phyloP scores from a whole-genome alignment of 2,113 vertebrate genomes.

The Cinclus mexicanus region DNA sequence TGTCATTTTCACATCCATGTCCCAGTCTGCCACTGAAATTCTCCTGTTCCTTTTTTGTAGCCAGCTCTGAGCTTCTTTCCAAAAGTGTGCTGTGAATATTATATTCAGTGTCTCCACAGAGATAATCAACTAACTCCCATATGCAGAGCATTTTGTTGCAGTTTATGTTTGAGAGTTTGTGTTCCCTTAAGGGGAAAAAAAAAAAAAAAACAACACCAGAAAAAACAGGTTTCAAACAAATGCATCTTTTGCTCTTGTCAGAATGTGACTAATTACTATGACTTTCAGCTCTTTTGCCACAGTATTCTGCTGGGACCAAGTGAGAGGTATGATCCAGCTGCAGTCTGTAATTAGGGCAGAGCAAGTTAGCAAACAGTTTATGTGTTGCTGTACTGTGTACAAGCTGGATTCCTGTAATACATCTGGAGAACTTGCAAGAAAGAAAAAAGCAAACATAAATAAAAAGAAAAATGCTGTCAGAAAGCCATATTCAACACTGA shows the following conservation, averaged over 20 bases:
- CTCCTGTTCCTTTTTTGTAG: not conserved
- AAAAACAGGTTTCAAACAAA: not conserved
- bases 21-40: not conserved
- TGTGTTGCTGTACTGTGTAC: not conserved
- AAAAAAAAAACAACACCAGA: not conserved
- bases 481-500: not conserved
- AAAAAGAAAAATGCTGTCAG: not conserved
- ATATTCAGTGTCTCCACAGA: not conserved
- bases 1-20: not conserved
- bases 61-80: not conserved
- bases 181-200: not conserved
- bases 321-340: not conserved
- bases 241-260: not conserved
- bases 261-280: slow-evolving; percentile 24
- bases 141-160: not conserved
- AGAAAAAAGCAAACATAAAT: not conserved
- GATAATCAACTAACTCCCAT: not conserved
- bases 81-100: not conserved
- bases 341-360: slow-evolving; percentile 1
- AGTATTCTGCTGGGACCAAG: slow-evolving; percentile 1
- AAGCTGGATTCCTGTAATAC: not conserved
- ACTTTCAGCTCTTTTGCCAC: slow-evolving; percentile 7
- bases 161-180: not conserved
- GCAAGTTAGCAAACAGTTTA: not conserved
- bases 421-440: not conserved